Base-by-base conservation (phyloP, 2,113 vertebrate genomes). In the Noctilio leporinus region DNA sequence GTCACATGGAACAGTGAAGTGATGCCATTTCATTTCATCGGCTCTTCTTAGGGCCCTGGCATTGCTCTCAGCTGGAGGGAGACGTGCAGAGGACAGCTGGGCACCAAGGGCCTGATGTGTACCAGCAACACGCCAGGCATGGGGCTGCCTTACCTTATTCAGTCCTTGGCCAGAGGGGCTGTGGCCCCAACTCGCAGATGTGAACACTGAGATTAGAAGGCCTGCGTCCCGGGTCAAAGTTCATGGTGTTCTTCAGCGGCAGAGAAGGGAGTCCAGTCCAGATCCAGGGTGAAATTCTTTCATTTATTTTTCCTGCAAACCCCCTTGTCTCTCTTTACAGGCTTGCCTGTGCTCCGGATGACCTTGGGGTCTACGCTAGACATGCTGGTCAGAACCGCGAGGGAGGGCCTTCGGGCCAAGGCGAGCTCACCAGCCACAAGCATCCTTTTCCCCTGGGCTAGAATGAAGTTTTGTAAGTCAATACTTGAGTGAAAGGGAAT, bases 401-500 rank as follows among this genome's bases (percentile, higher is more conserved):
- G 49, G 67, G 49, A 76, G 86, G 96, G 7, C 1, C 72, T 86
- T 59, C 22, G 95, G 96, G 94, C 97, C 92, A 95, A 65, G 91
- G 20, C 81, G 89, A 93, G 88, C 90, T 96, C 96, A 49, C 75
- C 69, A 84, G 84, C 95, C 24, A 0, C 82, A 97, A 89, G 84
- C 94, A 88, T 90, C 80, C 33, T 91, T 88, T 96, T 96, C 53
- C 81, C 81, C 38, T 69, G 87, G 90, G 90, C 57, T 85, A 90
- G 57, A 89, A 96, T 95, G 95, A 82, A 95, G 59, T 57, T 97
- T 96, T 92, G 35, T 96, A 92, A 95, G 53, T 76, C 97, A 98
- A 98, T 93, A 97, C 81, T 83, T 82, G 77, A 98, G 95, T 78
- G 78, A 95, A 98, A 98, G 65, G 95, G 95, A 97, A 95, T 45